Base-by-base conservation (phyloP, 2,797 vertebrate genomes). In the Mus minutoides region DNA sequence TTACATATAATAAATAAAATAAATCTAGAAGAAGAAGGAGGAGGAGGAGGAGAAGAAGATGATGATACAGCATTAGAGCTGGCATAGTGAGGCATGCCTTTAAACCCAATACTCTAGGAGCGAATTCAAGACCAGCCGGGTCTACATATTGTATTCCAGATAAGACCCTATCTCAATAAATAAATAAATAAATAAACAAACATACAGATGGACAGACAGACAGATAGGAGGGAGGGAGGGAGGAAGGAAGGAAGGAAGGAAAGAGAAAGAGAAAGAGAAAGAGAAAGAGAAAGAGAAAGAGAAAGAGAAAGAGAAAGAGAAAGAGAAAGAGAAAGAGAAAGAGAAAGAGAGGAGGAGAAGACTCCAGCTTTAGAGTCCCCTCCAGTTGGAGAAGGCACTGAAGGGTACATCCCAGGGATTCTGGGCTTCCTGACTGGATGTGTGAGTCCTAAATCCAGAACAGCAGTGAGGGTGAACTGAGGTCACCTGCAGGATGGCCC, bases 241-340 rank as follows among this genome's bases (percentile, higher is more conserved):
- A 52, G 31, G 46, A 46, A 46, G 46, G 46, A 46, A 7, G 7
- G 46, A 10, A 12, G 49, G 16, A 6, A 52, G 31, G 14, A 2
- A 31, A 13, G 34, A 2, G n/a, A 13, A 34, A 5, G 6, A 2
- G 17, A 19, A 49, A n/a, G 2, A 17, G 5, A 17, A 19, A 49
- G 12, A 11, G 12, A 10, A 12, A 17, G 14, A 6, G 49, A 54
- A 4, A 29, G 0, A 19, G 34, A n/a, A 1, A 71, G 34, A n/a
- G 8, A 34, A 0, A 49, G 6, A 29, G 1, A 3, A 34, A n/a
- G 6, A 21, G 29, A 3, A 17, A n/a, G 31, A 9, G 7, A 37
- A 0, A 75, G 6, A 19, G 14, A 77, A 5, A 14, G 4, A 52
- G 8, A 34, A 0, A 49, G 6, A 29, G 1, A 3, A 34, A n/a